phyloP scores from a whole-genome alignment of 2,888 invertebrate species.

The Resseliella maxima region DNA sequence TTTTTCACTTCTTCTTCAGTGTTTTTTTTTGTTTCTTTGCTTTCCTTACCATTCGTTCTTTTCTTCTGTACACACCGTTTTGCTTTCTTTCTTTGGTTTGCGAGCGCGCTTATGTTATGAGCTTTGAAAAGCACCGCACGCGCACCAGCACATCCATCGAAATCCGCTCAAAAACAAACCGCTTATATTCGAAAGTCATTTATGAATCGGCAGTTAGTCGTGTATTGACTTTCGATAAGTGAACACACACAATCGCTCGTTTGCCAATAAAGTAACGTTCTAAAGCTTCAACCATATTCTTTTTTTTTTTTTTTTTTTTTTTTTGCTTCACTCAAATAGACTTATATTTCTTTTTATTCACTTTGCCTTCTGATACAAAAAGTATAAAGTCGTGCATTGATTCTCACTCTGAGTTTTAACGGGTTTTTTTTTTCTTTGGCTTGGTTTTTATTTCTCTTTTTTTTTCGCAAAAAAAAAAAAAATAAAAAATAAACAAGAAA shows the following conservation, averaged over 20 bases:
- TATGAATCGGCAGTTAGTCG: constrained; percentile 56
- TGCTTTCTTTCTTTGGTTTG: not conserved
- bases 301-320: not conserved
- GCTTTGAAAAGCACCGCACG: constrained; percentile 41
- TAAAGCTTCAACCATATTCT: not conserved
- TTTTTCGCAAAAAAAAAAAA: not conserved
- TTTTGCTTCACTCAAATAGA: constrained; percentile 25
- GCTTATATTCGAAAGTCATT: constrained; percentile 52
- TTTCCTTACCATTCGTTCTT: not conserved
- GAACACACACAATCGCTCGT: not conserved
- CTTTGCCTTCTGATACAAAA: not conserved
- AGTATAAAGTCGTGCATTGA: constrained; percentile 2
- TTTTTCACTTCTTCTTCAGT: too few species aligned
- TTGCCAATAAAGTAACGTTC: not conserved
- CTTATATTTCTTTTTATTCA: not conserved
- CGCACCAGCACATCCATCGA: not conserved
- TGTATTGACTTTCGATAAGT: constrained; percentile 56
- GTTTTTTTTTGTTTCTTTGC: too few species aligned
- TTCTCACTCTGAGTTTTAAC: constrained; percentile 51
- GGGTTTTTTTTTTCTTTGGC: not conserved
- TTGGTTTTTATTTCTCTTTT: not conserved
- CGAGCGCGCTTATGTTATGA: not conserved
- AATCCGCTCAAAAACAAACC: constrained; percentile 23
- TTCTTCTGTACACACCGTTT: not conserved
- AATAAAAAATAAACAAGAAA: not conserved